Evolutionary conservation across 2,113 vertebrate species (phyloP).

Genomic region (Grus americana): DNA sequence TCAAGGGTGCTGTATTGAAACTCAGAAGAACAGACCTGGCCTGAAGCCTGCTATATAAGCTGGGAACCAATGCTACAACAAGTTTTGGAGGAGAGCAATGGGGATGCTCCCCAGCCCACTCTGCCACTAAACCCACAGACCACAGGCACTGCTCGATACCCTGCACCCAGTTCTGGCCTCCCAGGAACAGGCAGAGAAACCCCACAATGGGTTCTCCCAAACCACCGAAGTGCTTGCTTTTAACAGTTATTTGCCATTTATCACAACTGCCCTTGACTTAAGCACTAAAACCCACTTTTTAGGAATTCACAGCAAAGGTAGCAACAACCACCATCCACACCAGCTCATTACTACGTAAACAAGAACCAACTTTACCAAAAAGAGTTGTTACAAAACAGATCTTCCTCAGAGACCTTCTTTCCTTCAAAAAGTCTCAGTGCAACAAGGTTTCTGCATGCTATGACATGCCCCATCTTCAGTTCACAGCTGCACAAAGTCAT

Average conservation of each 20-base stretch:
- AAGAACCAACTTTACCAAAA: neutral
- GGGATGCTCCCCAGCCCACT: neutral
- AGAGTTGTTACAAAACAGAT: neutral
- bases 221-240: neutral
- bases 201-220: neutral
- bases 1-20: neutral
- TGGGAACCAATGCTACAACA: fast-evolving
- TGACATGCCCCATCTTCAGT: neutral
- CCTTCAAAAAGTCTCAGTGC: neutral
- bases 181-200: neutral
- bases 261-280: neutral
- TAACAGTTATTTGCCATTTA: neutral
- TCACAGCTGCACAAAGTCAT: neutral
- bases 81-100: neutral
- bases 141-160: neutral
- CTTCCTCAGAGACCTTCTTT: neutral
- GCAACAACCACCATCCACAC: neutral
- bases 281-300: neutral
- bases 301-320: neutral
- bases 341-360: neutral
- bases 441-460: neutral
- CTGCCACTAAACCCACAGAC: neutral
- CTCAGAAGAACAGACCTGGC: neutral
- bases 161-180: neutral
- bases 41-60: neutral